phyloP scores from a whole-genome alignment of 2,113 vertebrate genomes.

The Gila orcuttii region DNA sequence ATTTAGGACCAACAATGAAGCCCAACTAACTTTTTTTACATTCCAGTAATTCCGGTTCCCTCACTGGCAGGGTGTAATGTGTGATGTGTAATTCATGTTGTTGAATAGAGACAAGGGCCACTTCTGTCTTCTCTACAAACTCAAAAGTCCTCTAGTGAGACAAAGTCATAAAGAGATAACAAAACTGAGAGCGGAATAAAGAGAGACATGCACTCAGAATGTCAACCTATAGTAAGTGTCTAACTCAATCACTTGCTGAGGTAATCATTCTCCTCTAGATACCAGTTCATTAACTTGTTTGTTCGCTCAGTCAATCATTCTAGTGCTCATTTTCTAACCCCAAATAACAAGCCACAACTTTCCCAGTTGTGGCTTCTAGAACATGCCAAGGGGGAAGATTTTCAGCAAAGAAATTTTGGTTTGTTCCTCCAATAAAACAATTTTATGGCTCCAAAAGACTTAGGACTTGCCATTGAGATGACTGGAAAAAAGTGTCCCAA shows the following conservation, averaged over 20 bases:
- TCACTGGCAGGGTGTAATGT: background rate
- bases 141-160: slow-evolving; percentile 34
- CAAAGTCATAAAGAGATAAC: slow-evolving; percentile 6
- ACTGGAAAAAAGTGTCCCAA: no score
- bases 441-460: background rate
- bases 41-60: background rate
- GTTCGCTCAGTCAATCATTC: background rate
- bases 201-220: background rate
- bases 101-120: slow-evolving; percentile 1
- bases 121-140: background rate
- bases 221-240: background rate
- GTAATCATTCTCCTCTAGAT: background rate
- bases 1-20: background rate
- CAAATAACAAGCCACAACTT: background rate
- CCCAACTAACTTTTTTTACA: background rate
- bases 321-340: background rate
- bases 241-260: background rate
- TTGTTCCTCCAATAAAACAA: background rate
- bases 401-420: background rate
- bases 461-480: no score
- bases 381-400: background rate
- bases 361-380: background rate
- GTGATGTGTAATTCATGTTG: background rate
- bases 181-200: background rate
- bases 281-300: background rate